Evolutionary conservation across 2,113 vertebrate species (phyloP).

Genomic region (Nasalis larvatus): DNA sequence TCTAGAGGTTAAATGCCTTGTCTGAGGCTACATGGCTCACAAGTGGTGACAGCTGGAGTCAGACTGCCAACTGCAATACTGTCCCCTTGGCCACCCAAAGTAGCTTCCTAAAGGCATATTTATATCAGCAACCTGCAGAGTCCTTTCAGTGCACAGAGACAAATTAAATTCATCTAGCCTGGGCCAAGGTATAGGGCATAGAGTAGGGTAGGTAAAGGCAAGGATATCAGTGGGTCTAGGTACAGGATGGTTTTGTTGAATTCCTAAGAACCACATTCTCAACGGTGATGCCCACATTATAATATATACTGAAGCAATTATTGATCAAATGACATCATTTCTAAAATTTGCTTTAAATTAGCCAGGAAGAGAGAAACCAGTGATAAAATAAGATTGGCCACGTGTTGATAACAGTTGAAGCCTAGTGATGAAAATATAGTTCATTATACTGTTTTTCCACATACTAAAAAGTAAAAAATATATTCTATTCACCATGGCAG

Average conservation of each 20-base stretch:
- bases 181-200: neutral
- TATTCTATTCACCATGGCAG: neutral
- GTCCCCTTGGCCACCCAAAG: neutral
- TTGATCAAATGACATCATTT: neutral
- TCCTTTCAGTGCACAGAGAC: neutral
- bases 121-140: neutral
- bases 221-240: neutral
- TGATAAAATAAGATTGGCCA: neutral
- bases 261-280: neutral
- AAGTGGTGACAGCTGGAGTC: neutral
- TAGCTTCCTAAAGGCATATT: neutral
- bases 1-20: neutral
- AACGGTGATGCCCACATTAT: neutral
- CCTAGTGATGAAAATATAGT: neutral
- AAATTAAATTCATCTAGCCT: neutral
- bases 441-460: neutral
- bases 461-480: neutral
- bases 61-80: neutral
- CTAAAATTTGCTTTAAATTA: slow-evolving; percentile 31
- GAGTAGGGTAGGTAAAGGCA: neutral
- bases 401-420: neutral
- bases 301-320: neutral
- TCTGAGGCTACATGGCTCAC: neutral
- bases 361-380: neutral
- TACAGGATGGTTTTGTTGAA: neutral